Conservation (phyloP, 1,140 invertebrate genomes). For the Globodera ellingtonae region DNA sequence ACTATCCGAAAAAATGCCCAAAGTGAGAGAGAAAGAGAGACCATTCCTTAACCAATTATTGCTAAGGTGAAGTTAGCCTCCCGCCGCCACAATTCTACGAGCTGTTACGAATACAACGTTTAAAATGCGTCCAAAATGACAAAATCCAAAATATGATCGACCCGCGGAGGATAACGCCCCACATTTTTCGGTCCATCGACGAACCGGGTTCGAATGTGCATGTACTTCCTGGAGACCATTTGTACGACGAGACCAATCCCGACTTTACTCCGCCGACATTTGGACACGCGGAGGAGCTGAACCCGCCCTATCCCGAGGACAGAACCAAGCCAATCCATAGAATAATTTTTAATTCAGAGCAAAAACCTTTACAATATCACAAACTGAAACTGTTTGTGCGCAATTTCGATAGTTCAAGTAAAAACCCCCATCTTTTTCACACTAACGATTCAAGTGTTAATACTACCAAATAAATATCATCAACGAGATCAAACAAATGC, state of each 20-base stretch:
- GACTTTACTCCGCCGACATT: slow-evolving; percentile 19
- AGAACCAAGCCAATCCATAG: slow-evolving; percentile 33
- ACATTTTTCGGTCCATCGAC: slow-evolving; percentile 23
- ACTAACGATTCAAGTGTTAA: background rate
- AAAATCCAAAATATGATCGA: slow-evolving; percentile 22
- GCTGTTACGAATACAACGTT: background rate
- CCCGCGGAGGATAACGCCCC: slow-evolving; percentile 33
- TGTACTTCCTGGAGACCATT: slow-evolving; percentile 37
- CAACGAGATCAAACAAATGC: no score
- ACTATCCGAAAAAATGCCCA: slow-evolving; percentile 32
- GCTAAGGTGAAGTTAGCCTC: slow-evolving; percentile 33
- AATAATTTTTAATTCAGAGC: slow-evolving; percentile 29
- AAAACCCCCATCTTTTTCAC: background rate
- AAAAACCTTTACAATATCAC: slow-evolving; percentile 1
- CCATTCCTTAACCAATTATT: slow-evolving; percentile 13
- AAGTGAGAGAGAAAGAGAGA: slow-evolving; percentile 3
- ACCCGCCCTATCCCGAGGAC: slow-evolving; percentile 12
- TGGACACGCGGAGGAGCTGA: background rate
- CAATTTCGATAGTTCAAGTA: background rate
- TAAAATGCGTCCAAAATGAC: slow-evolving; percentile 19
- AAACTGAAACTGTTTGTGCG: slow-evolving; percentile 16
- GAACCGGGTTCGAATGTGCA: slow-evolving; percentile 5
- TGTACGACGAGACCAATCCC: slow-evolving; percentile 30
- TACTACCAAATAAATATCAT: no score
- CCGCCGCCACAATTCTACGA: slow-evolving; percentile 50